phyloP scores from a whole-genome alignment of 2,888 invertebrate genomes.

The Brachypalpus laphriformis region DNA sequence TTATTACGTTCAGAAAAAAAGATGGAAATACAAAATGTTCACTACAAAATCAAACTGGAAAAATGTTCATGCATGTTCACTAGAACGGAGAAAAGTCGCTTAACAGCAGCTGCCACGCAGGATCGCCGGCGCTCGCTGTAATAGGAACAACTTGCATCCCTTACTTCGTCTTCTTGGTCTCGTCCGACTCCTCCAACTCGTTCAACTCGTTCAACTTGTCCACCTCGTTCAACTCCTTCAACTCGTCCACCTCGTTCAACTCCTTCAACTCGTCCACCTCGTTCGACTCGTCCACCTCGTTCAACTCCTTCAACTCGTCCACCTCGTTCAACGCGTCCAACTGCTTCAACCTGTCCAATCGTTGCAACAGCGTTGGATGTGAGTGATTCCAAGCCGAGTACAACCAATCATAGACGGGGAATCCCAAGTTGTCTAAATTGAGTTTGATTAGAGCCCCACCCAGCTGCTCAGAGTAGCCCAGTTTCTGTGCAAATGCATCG shows the following conservation, averaged over 20 bases:
- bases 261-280: slow-evolving; percentile 39
- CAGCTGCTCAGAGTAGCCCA: slow-evolving; percentile 90
- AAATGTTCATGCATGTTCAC: neutral
- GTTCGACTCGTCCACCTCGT: slow-evolving; percentile 49
- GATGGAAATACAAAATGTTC: slow-evolving; percentile 15
- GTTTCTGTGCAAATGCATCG: slow-evolving; percentile 93
- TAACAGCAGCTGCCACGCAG: neutral
- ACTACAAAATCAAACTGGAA: slow-evolving; percentile 4
- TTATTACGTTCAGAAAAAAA: slow-evolving; percentile 4
- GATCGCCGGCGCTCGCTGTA: neutral
- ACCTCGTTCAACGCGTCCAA: slow-evolving; percentile 42
- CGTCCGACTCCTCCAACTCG: slow-evolving; percentile 76
- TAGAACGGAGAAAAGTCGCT: slow-evolving; percentile 1
- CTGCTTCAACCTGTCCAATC: slow-evolving; percentile 85
- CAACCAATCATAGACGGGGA: slow-evolving; percentile 96
- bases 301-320: slow-evolving; percentile 24
- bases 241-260: slow-evolving; percentile 50
- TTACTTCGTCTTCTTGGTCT: slow-evolving; percentile 45
- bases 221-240: slow-evolving; percentile 44
- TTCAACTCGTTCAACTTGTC: slow-evolving; percentile 85
- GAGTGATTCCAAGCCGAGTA: slow-evolving; percentile 98
- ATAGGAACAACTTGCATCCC: neutral
- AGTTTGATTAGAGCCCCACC: slow-evolving; percentile 95
- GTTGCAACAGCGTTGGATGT: slow-evolving; percentile 97
- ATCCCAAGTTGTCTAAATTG: slow-evolving; percentile 97